phyloP scores from a whole-genome alignment of 1,140 invertebrate genomes.

The Cyrtorhinus lividipennis region DNA sequence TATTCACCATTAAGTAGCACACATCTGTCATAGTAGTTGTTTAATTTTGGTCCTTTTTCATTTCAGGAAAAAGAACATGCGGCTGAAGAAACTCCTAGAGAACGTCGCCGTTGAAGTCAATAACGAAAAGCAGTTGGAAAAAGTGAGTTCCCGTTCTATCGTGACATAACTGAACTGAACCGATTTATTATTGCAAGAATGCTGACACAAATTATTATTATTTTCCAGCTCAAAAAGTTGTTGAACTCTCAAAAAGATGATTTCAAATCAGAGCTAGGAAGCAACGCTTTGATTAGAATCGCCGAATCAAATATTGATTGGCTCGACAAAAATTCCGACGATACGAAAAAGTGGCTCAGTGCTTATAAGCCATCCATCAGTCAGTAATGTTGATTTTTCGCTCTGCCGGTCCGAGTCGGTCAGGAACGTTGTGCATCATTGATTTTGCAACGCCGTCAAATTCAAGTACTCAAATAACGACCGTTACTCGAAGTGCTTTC shows the following conservation, averaged over 20 bases:
- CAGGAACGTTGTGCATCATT: no score
- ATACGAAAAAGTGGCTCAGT: constrained; percentile 10
- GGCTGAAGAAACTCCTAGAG: constrained; percentile 20
- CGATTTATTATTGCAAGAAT: no score
- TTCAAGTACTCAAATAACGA: no score
- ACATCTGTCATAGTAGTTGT: no score
- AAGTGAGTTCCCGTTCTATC: constrained; percentile 22
- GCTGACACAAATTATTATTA: no score
- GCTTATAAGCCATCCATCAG: no score
- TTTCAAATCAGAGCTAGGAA: constrained; percentile 14
- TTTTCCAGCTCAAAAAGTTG: constrained; percentile 22
- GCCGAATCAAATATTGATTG: constrained; percentile 7
- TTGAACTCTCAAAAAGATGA: constrained; percentile 6
- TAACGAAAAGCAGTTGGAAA: constrained; percentile 22
- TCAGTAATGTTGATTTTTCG: no score
- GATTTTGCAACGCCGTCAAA: no score
- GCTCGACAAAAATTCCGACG: background rate
- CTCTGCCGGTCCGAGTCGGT: no score
- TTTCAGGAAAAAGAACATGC: constrained; percentile 19
- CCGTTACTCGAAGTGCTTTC: no score
- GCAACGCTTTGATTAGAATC: background rate
- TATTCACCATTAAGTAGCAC: background rate
- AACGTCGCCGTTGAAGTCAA: constrained; percentile 23
- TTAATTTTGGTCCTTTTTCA: no score
- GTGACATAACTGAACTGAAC: no score